These are phyloP conservation scores for Muscina levida DNA, from an alignment of 2,888 invertebrate genomes.

Conservation along the genomic window DNA sequence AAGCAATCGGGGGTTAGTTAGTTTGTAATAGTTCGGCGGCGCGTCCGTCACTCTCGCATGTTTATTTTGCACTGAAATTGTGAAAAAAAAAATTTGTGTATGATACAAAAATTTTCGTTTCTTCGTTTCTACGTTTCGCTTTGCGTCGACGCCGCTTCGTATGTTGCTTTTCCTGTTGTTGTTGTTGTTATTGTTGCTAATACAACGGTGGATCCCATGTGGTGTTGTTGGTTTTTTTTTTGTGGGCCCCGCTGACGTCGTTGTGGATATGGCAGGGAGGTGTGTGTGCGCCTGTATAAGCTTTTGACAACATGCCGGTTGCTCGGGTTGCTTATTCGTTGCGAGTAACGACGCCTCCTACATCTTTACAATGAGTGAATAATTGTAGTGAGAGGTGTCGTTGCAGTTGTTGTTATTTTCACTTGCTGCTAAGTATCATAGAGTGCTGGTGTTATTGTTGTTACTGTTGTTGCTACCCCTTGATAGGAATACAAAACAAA, in stretches of 20 bases:
- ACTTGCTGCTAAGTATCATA: slow-evolving; percentile 24
- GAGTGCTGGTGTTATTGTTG: background rate
- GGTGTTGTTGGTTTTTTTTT: too few species aligned
- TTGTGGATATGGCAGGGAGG: background rate
- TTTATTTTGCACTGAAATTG: slow-evolving; percentile 62
- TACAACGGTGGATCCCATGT: too few species aligned
- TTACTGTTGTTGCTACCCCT: slow-evolving; percentile 37
- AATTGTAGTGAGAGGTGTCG: background rate
- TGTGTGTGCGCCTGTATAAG: background rate
- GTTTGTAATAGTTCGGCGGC: slow-evolving; percentile 15
- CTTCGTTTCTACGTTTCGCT: background rate
- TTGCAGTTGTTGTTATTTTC: slow-evolving; percentile 21
- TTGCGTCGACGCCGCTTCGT: background rate
- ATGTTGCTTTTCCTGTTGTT: background rate
- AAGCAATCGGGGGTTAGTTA: background rate
- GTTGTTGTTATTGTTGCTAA: background rate
- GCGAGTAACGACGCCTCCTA: background rate
- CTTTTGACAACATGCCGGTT: slow-evolving; percentile 17
- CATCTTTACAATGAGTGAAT: background rate
- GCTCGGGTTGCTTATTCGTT: background rate
- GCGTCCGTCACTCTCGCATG: slow-evolving; percentile 63
- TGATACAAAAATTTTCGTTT: background rate
- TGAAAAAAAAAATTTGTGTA: slow-evolving; percentile 8
- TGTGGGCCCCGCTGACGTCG: background rate
- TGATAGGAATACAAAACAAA: slow-evolving; percentile 33